Base-by-base conservation (phyloP, 2,797 vertebrate genomes). In the Typhlichthys eigenmanni region DNA sequence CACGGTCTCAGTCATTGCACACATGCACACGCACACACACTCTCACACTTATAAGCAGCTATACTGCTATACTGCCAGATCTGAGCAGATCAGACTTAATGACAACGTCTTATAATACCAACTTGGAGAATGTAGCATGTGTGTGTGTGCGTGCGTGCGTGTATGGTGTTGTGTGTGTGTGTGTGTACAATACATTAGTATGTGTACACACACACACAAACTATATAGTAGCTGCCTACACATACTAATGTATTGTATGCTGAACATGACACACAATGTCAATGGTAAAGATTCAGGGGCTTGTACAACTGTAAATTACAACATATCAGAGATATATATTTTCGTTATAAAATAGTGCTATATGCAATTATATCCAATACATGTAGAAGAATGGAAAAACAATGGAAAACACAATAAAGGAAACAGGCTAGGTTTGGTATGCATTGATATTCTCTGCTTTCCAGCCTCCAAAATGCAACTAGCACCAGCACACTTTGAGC, bases 321-420 rank as follows among this genome's bases (percentile, higher is more conserved):
- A 55, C 69, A 53, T 13, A 48, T 69, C 64, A 48, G 66, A 50
- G 14, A 63, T 72, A 66, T 72, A 66, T 60, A 16, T 73, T 63
- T 52, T 53, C 51, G 66, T 74, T 60, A 51, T 38, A 72, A 68
- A 77, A n/a, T 46, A 24, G 48, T 48, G 46, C 76, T 78, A 68
- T 19, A 68, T 79, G 74, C 51, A 68, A 68, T 74, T 77, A 78
- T 76, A 49, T 66, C 66, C 68, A 67, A 76, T 81, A 74, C 75
- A 64, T 78, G 75, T 82, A 80, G 74, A 16, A 69, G 67, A 81
- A 56, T 82, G 75, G 49, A 64, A 16, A 49, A 55, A 62, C 70
- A 78, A 82, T 81, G 84, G 76, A 87, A 86, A 84, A 83, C 84
- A 85, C 78, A 85, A 84, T 87, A 87, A 88, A 87, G 85, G 80